Conservation (phyloP, 2,113 vertebrate genomes). For the Gavialis gangeticus region DNA sequence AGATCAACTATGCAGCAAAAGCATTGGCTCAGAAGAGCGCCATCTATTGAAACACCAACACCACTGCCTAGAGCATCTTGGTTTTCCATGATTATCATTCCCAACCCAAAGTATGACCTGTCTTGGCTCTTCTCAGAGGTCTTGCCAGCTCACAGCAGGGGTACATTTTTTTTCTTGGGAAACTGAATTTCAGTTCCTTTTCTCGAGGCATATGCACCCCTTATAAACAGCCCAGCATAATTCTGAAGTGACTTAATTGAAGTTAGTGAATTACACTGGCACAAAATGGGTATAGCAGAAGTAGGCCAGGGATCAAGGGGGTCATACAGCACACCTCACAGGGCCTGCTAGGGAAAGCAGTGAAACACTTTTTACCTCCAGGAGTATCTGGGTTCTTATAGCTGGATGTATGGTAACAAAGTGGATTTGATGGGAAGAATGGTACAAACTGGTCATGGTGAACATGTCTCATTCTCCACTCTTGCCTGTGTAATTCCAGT, state of each 20-base stretch:
- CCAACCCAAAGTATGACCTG: background rate
- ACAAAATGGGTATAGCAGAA: background rate
- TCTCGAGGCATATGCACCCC: background rate
- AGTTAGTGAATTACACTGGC: background rate
- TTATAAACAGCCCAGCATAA: background rate
- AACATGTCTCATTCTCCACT: background rate
- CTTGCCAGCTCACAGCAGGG: background rate
- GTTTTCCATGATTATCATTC: background rate
- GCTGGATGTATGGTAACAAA: background rate
- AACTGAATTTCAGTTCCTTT: no score
- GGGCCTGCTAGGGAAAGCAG: background rate
- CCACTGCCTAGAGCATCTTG: background rate
- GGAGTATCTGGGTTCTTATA: background rate
- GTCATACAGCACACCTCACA: background rate
- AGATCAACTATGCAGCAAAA: background rate
- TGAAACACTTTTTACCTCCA: background rate
- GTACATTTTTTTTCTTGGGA: background rate
- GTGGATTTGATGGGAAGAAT: background rate
- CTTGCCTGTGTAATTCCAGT: constrained; percentile 30
- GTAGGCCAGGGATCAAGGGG: no score
- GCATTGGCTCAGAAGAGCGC: background rate
- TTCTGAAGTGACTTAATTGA: background rate
- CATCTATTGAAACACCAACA: background rate
- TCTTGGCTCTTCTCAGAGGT: background rate
- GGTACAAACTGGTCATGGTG: background rate